phyloP scores from a whole-genome alignment of 2,888 invertebrate species.

The Drymonia ruficornis region DNA sequence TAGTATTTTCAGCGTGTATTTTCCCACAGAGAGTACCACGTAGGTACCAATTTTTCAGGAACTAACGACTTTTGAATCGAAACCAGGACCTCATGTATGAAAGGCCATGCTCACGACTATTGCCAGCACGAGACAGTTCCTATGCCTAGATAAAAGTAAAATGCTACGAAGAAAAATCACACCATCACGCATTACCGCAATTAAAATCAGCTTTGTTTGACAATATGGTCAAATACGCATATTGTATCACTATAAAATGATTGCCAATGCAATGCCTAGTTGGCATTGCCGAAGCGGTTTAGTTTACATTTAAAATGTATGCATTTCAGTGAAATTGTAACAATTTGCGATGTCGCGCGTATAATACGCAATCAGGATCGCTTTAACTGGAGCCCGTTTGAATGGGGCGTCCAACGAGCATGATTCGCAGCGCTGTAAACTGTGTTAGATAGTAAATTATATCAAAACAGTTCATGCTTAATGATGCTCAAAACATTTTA shows the following conservation, averaged over 20 bases:
- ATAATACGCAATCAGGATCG: conserved; percentile 68
- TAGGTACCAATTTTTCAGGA: too few species aligned
- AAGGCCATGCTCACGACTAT: too few species aligned
- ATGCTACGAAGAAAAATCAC: neutral
- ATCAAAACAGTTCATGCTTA: conserved; percentile 23
- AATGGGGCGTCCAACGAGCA: conserved; percentile 57
- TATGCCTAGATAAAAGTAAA: too few species aligned
- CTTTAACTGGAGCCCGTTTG: conserved; percentile 58
- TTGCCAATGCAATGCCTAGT: conserved; percentile 16
- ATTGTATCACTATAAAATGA: conserved; percentile 17
- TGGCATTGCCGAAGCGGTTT: conserved; percentile 19
- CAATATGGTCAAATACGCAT: conserved; percentile 1
- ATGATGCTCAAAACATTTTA: conserved; percentile 26
- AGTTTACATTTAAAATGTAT: conserved; percentile 35
- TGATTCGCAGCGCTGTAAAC: conserved; percentile 46
- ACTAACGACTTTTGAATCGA: too few species aligned
- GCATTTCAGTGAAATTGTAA: conserved; percentile 53
- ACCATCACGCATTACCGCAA: neutral
- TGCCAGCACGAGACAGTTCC: too few species aligned
- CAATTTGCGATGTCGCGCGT: conserved; percentile 56
- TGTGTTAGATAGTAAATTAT: conserved; percentile 28
- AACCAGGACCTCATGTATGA: too few species aligned
- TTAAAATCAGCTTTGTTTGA: neutral
- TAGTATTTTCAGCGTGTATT: too few species aligned
- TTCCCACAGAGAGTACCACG: too few species aligned